Evolutionary conservation across 2,113 vertebrate species (phyloP).

Genomic region (Scytalopus superciliaris): DNA sequence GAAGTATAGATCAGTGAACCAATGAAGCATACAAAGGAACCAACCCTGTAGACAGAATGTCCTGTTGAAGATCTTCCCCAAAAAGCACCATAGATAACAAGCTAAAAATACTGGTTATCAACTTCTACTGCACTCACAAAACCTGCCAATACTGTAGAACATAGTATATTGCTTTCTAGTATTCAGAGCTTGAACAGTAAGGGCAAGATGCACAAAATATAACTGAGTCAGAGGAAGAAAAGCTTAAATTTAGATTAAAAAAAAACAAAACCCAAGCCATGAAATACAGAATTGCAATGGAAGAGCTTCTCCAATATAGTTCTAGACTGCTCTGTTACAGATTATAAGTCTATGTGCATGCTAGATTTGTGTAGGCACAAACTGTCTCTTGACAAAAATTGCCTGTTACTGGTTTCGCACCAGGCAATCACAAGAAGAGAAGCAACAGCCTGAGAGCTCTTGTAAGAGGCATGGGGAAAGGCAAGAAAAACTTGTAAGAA

Average conservation of each 20-base stretch:
- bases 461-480: not conserved
- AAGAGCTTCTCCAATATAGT: not conserved
- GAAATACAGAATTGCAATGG: not conserved
- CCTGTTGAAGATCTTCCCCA: not conserved
- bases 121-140: not conserved
- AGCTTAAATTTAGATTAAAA: not conserved
- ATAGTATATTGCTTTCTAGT: not conserved
- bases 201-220: not conserved
- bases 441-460: not conserved
- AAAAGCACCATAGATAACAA: not conserved
- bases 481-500: not conserved
- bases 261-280: not conserved
- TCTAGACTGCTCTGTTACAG: not conserved
- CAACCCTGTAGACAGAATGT: not conserved
- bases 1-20: not conserved
- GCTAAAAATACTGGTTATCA: not conserved
- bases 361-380: not conserved
- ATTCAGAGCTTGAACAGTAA: not conserved
- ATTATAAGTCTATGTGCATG: rapidly evolving
- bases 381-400: not conserved
- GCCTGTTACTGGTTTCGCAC: not conserved
- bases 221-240: not conserved
- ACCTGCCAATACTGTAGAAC: not conserved
- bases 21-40: not conserved
- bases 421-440: not conserved